Evolutionary conservation across 2,888 invertebrate genomes (phyloP), one percentile per base, ranked within the genome.

Genomic region (Muscina levida): DNA sequence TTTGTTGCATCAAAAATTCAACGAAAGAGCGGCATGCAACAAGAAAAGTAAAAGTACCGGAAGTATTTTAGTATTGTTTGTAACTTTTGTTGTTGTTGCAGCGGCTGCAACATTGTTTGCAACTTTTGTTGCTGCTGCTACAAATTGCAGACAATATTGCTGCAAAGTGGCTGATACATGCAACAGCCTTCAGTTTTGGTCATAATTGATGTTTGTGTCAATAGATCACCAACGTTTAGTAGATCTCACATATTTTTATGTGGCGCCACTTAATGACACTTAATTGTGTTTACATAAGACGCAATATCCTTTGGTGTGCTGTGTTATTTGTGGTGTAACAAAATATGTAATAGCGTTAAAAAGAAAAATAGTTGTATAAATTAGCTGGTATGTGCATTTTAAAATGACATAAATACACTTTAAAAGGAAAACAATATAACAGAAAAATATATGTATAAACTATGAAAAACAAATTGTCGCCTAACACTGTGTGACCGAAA

Each of bases 31-130:
- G n/a, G n/a, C 17, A 59, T 37, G 68, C 15, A 56, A 56, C 31
- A 75, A 57, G 59, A 53, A 75, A 80, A 81, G 77, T 77, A 77
- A 81, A 77, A 81, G 81, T 81, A 75, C 71, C 81, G 81, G 81
- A 81, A 81, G 77, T 57, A 56, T 68, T 72, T 72, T 4, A 24
- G 2, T 22, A 68, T 10, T 26, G 17, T 44, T 44, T 13, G 31
- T 8, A 51, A 51, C 37, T 51, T 15, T 19, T 51, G 56, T n/a
- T 13, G 15, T 15, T 15, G 17, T 19, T 31, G n/a, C 17, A 56
- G n/a, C 39, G 17, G 31, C 8, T 42, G 62, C 62, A 42, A 59
- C 19, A 11, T 17, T 31, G 6, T 5, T n/a, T 26, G 6, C 57
- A n/a, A 22, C 31, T 31, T 3, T 17, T 17, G 39, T 53, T 24